Conservation (phyloP, 2,888 invertebrate genomes). For the Asteroscopus sphinx region DNA sequence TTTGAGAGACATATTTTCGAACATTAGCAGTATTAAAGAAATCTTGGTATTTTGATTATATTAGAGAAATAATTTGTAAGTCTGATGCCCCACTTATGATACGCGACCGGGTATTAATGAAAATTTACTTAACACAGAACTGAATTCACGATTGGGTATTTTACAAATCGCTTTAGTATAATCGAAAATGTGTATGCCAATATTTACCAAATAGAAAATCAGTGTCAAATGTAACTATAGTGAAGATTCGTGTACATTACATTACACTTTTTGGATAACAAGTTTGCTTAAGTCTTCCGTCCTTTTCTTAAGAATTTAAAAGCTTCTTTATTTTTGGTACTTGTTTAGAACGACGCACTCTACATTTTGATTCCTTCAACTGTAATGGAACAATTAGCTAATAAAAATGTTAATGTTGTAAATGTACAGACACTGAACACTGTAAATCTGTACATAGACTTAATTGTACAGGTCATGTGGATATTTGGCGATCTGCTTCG, state of each 20-base stretch:
- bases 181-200: slow-evolving; percentile 72
- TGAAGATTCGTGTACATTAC: slow-evolving; percentile 72
- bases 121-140: slow-evolving; percentile 66
- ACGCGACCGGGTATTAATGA: slow-evolving; percentile 55
- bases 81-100: slow-evolving; percentile 79
- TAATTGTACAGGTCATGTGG: slow-evolving; percentile 89
- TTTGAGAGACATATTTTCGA: slow-evolving; percentile 88
- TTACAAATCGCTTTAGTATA: slow-evolving; percentile 69
- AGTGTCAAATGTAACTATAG: slow-evolving; percentile 86
- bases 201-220: slow-evolving; percentile 72
- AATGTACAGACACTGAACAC: slow-evolving; percentile 69
- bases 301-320: slow-evolving; percentile 78
- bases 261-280: slow-evolving; percentile 71
- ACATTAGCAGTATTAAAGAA: slow-evolving; percentile 83
- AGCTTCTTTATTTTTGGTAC: slow-evolving; percentile 60
- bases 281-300: slow-evolving; percentile 88
- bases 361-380: slow-evolving; percentile 60
- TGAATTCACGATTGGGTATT: slow-evolving; percentile 69
- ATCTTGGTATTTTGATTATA: slow-evolving; percentile 84
- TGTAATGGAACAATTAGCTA: slow-evolving; percentile 69
- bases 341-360: slow-evolving; percentile 56
- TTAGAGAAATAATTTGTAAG: slow-evolving; percentile 76
- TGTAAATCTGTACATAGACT: slow-evolving; percentile 81
- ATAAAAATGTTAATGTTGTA: slow-evolving; percentile 66
- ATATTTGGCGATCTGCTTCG: slow-evolving; percentile 89